Percentiles rank a stretch among this genome's conserved stretches.
Conservation (phyloP, 2,888 invertebrate species). For the Tenodera sinensis region DNA sequence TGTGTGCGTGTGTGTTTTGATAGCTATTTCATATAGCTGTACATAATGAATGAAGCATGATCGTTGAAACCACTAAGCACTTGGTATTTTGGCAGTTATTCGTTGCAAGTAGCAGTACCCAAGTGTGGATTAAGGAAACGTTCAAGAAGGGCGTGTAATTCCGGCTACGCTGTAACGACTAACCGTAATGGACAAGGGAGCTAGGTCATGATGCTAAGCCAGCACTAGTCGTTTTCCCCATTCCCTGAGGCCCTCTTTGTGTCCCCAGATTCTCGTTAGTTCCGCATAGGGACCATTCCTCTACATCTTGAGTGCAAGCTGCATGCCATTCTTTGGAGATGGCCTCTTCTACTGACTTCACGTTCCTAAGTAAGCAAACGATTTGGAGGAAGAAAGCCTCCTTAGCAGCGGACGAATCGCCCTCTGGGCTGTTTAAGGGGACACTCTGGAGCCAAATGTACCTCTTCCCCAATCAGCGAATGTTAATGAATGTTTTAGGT, state of each 20-base stretch:
- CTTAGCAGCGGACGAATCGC: too few species aligned
- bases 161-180: not conserved
- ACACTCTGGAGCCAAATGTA: too few species aligned
- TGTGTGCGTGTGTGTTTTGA: too few species aligned
- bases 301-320: not conserved
- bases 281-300: not conserved
- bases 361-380: not conserved
- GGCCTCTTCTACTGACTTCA: not conserved
- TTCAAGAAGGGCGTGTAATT: not conserved
- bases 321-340: not conserved
- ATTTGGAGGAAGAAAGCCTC: not conserved
- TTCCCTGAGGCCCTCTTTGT: not conserved
- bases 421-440: too few species aligned
- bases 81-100: too few species aligned
- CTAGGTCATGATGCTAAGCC: not conserved
- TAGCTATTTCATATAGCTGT: too few species aligned
- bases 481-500: too few species aligned
- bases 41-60: too few species aligned
- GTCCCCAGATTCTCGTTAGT: not conserved
- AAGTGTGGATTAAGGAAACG: not conserved
- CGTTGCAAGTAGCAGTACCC: not conserved
- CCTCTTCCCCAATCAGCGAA: too few species aligned
- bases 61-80: too few species aligned
- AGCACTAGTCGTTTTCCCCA: not conserved
- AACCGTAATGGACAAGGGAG: not conserved